Evolutionary conservation across 1,140 invertebrate genomes (phyloP).

Genomic region (Orius laevigatus): DNA sequence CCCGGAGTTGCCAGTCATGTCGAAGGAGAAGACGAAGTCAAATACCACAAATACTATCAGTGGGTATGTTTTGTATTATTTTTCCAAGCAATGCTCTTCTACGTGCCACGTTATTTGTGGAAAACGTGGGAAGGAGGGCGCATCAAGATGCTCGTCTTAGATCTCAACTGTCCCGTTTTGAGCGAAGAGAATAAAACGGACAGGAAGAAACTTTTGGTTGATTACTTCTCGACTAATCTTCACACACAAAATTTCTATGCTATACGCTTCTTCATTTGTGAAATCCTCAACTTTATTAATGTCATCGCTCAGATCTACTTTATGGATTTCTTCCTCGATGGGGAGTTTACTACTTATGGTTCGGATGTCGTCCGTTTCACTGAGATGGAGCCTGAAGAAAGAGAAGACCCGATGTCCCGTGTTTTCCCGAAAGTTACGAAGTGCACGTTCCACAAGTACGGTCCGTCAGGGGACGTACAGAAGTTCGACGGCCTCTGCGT

Average conservation of each 20-base stretch:
- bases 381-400: conserved; percentile 62
- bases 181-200: conserved; percentile 34
- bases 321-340: conserved; percentile 55
- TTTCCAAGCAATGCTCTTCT: conserved; percentile 60
- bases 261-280: conserved; percentile 30
- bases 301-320: conserved; percentile 39
- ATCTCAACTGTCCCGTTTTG: conserved; percentile 31
- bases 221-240: conserved; percentile 22
- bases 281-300: conserved; percentile 29
- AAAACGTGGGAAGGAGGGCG: conserved; percentile 54
- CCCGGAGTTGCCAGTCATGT: conserved; percentile 26
- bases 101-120: conserved; percentile 57
- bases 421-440: conserved; percentile 29
- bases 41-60: conserved; percentile 71
- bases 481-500: conserved; percentile 50
- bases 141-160: conserved; percentile 29
- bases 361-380: conserved; percentile 24
- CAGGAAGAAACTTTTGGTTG: conserved; percentile 28
- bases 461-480: conserved; percentile 39
- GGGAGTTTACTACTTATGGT: conserved; percentile 37
- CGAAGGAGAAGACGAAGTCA: conserved; percentile 33
- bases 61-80: conserved; percentile 72
- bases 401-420: conserved; percentile 31
- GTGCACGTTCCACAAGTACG: conserved; percentile 37
- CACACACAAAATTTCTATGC: conserved; percentile 29